Percentiles rank a stretch among this genome's conserved stretches.
Conservation (phyloP, 2,113 vertebrate genomes). For the Gopherus flavomarginatus region DNA sequence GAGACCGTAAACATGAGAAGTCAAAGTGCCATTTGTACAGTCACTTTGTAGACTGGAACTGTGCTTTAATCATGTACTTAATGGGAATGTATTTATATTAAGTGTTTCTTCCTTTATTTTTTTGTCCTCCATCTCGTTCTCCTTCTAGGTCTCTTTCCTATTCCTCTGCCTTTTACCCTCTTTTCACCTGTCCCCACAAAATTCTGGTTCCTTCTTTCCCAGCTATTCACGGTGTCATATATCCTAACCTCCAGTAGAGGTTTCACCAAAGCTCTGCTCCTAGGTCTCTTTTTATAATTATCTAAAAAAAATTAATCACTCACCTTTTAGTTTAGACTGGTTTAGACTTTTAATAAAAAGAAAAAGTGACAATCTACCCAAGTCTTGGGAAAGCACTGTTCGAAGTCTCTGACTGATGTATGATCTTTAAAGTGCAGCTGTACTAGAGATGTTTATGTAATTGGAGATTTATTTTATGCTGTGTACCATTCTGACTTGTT, state of each 20-base stretch:
- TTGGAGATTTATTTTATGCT: background rate
- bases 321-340: background rate
- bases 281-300: background rate
- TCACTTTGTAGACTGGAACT: background rate
- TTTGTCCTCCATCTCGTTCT: background rate
- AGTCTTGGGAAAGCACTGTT: background rate
- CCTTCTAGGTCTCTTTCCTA: background rate
- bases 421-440: background rate
- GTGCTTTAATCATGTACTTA: accelerated
- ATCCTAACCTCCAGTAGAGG: background rate
- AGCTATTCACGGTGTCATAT: background rate
- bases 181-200: background rate
- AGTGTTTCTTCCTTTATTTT: background rate
- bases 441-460: background rate
- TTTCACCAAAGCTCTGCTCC: background rate
- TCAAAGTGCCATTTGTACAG: background rate
- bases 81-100: background rate
- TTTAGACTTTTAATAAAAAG: background rate
- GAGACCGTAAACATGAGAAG: background rate
- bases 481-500: background rate
- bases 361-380: background rate
- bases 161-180: background rate
- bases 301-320: background rate
- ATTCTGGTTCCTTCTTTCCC: background rate
- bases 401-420: background rate